Evolutionary conservation across 2,888 invertebrate species (phyloP).

Genomic region (Spilosoma lubricipeda): DNA sequence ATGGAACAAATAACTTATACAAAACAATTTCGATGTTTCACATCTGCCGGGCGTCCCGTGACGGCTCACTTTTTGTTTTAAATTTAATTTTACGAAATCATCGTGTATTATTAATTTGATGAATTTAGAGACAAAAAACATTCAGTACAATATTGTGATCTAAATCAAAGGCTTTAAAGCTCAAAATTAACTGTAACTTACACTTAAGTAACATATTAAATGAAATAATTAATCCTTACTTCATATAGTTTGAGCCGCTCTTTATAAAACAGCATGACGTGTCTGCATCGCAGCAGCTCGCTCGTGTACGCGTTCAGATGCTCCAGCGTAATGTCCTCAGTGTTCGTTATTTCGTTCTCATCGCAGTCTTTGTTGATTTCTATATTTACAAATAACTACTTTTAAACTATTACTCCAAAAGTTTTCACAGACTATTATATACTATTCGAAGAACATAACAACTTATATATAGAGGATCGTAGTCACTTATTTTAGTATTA

Average conservation of each 20-base stretch:
- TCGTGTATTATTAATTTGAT: too few species aligned
- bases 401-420: too few species aligned
- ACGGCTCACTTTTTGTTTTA: too few species aligned
- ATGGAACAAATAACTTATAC: too few species aligned
- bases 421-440: too few species aligned
- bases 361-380: conserved; percentile 76
- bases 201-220: background rate
- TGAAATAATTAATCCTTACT: conserved; percentile 63
- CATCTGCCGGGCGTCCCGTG: too few species aligned
- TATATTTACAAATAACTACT: conserved; percentile 32
- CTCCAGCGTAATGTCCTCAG: conserved; percentile 73
- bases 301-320: conserved; percentile 88
- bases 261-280: conserved; percentile 89
- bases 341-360: conserved; percentile 61
- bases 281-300: conserved; percentile 88
- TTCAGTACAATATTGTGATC: background rate
- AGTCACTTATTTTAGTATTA: too few species aligned
- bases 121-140: too few species aligned
- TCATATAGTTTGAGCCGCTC: conserved; percentile 91
- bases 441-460: too few species aligned
- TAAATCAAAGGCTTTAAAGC: background rate
- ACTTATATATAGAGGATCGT: too few species aligned
- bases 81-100: too few species aligned
- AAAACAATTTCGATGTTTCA: too few species aligned
- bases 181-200: background rate